Base-by-base conservation (phyloP, 2,888 invertebrate genomes). In the Reticulitermes lucifugus region DNA sequence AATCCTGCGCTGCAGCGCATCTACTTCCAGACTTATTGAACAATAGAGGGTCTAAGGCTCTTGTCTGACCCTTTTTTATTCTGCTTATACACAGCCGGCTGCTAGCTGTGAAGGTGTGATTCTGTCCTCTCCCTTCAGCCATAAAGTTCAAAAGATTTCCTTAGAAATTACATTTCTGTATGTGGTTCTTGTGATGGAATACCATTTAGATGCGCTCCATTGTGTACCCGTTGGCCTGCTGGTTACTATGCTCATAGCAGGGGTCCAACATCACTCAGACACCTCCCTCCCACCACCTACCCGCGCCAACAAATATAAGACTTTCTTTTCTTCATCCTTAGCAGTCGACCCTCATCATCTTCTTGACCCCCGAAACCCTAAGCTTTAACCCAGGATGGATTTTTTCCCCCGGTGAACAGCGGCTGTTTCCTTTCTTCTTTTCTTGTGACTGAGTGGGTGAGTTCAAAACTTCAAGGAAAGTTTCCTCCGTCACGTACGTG, bases 121-220 rank as follows among this genome's bases (percentile, higher is more conserved):
- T 51, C 84, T 81, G 9, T 43, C 41, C 65, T 22, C 70, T 77
- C 77, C 77, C 35, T 75, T 71, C 71, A 12, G n/a, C 81, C 81
- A 86, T 73, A 81, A 79, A 73, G 77, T 84, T 86, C 86, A 83
- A 86, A 86, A 86, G 86, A 86, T 86, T 86, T 79, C 86, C 84
- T 86, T 86, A 84, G 84, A 86, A 86, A 86, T 84, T 83, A 86
- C 82, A 83, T 83, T 86, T 81, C 79, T 60, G 29, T 60, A 55
- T 85, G 85, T 84, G 84, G 71, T 46, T 65, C 65, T 25, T 25
- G 65, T 60, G 75, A 71, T n/a, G 81, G 73, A 73, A 73, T 73
- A 73, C 35, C 41, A 73, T 73, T 41, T 70, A 70, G 55, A 55
- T 55, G 65, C n/a, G 65, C 65, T 65, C 10, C 25, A 25, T 65